Percentiles rank a stretch among this genome's conserved stretches.
phyloP scores from a whole-genome alignment of 2,113 vertebrate species.

The Galeopterus variegatus region DNA sequence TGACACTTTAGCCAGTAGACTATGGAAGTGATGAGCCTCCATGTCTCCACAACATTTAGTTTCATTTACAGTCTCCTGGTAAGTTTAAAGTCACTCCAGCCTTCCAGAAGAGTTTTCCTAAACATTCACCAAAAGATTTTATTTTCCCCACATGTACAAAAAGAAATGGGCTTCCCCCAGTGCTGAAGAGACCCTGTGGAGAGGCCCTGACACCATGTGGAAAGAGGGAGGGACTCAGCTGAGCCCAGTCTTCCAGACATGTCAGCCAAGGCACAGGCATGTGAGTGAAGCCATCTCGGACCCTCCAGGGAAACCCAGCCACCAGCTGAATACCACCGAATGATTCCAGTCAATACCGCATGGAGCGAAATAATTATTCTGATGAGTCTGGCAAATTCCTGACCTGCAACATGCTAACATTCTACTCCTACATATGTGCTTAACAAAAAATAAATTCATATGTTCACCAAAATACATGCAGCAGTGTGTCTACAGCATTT shows the following conservation, averaged over 20 bases:
- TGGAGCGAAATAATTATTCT: neutral
- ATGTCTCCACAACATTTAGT: neutral
- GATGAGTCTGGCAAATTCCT: neutral
- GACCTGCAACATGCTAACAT: neutral
- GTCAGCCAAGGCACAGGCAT: neutral
- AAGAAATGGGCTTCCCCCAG: slow-evolving; percentile 71
- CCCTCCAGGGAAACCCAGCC: neutral
- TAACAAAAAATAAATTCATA: neutral
- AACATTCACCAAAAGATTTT: slow-evolving; percentile 74
- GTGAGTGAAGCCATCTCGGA: neutral
- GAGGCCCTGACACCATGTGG: neutral
- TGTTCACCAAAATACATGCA: neutral
- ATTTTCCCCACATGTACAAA: slow-evolving; percentile 76
- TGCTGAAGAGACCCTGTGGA: neutral
- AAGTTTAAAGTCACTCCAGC: slow-evolving; percentile 56
- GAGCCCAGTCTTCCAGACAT: neutral
- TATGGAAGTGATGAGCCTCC: neutral
- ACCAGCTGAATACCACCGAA: neutral
- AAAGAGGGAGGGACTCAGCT: neutral
- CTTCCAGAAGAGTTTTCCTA: slow-evolving; percentile 59
- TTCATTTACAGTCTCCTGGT: slow-evolving; percentile 68
- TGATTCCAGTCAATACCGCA: neutral
- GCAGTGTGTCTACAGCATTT: too few relatives aligned
- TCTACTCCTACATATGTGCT: neutral
- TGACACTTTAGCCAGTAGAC: neutral